These are phyloP conservation scores for Aleiodes alternator DNA, from an alignment of 2,888 invertebrate genomes.

Conservation along the genomic window DNA sequence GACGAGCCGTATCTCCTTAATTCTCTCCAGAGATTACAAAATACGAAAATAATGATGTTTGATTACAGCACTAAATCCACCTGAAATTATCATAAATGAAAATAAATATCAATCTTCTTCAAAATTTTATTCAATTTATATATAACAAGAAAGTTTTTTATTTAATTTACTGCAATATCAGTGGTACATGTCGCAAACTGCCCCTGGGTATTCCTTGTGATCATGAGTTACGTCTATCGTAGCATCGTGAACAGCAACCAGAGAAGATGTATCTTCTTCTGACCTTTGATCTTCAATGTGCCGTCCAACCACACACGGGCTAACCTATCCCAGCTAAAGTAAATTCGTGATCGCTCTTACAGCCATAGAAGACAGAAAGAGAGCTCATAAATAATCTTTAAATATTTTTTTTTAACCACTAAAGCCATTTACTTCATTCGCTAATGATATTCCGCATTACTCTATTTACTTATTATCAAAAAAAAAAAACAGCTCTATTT, in stretches of 20 bases:
- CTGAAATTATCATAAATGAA: neutral
- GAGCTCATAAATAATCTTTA: neutral
- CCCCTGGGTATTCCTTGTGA: constrained; percentile 19
- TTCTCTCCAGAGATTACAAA: neutral
- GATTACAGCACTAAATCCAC: no score
- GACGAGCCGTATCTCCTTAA: neutral
- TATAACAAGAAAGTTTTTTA: neutral
- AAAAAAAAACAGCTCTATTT: no score
- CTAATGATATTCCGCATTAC: no score
- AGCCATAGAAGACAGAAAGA: neutral
- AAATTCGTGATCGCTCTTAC: constrained; percentile 6
- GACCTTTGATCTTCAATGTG: constrained; percentile 57
- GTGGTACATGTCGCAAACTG: constrained; percentile 21
- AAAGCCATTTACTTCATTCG: neutral
- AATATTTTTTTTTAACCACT: neutral
- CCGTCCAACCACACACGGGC: constrained; percentile 33
- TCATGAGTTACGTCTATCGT: constrained; percentile 41
- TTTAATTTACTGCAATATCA: constrained; percentile 10
- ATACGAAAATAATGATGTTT: neutral
- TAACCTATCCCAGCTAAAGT: neutral
- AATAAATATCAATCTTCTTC: neutral
- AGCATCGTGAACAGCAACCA: constrained; percentile 38
- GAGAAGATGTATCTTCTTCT: constrained; percentile 41
- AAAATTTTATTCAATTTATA: neutral
- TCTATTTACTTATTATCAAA: no score